Percentiles rank a stretch among this genome's conserved stretches.
Evolutionary conservation across 1,140 invertebrate species (phyloP).

Genomic region (Xylocopa sonorina): DNA sequence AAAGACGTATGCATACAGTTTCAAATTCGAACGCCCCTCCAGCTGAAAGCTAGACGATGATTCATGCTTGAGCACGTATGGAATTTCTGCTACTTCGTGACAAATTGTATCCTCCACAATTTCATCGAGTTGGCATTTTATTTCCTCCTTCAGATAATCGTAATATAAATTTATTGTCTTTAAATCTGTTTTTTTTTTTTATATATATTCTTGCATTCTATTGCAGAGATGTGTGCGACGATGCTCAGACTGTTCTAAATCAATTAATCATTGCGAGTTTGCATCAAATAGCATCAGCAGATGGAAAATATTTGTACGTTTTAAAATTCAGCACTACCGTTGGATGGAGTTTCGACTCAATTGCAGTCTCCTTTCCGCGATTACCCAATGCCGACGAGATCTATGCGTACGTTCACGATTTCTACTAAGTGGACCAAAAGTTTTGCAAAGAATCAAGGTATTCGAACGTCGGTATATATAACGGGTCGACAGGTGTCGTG

Average conservation of each 20-base stretch:
- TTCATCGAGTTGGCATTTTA: constrained; percentile 8
- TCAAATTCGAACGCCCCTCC: constrained; percentile 20
- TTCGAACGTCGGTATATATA: constrained; percentile 57
- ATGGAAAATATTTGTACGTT: not conserved
- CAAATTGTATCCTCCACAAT: constrained; percentile 4
- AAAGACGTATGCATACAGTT: not conserved
- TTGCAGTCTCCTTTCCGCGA: too few species aligned
- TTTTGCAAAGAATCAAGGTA: constrained; percentile 47
- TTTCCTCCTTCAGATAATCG: not conserved
- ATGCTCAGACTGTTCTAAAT: too few species aligned
- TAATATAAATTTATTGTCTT: too few species aligned
- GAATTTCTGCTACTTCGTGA: constrained; percentile 16
- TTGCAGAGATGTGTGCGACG: too few species aligned
- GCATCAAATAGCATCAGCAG: not conserved
- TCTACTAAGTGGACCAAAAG: not conserved
- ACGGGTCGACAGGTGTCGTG: constrained; percentile 71
- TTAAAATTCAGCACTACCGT: too few species aligned
- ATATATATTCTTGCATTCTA: too few species aligned
- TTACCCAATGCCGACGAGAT: too few species aligned
- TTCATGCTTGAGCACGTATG: not conserved
- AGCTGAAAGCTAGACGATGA: constrained; percentile 24
- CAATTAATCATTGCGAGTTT: not conserved
- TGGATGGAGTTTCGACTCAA: too few species aligned
- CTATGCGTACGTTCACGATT: not conserved
- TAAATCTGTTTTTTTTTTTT: too few species aligned